A percentile compares a stretch with the other conserved stretches of the same genome.
These are phyloP conservation scores for Palloptera scutellata DNA, from an alignment of 2,888 invertebrate genomes.

Conservation along the genomic window DNA sequence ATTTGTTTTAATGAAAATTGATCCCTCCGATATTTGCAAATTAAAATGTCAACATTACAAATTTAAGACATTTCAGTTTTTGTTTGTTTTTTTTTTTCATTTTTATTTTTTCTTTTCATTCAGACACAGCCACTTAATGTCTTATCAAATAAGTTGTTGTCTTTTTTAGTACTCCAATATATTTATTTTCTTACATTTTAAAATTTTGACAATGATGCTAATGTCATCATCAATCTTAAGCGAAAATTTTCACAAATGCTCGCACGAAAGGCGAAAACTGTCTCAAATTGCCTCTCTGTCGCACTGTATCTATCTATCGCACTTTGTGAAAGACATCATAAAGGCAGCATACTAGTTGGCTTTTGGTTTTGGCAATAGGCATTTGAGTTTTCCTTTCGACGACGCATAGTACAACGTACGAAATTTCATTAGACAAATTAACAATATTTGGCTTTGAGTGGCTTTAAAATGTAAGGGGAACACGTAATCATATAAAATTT, in stretches of 20 bases:
- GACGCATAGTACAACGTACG: constrained; percentile 11
- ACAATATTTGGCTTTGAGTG: constrained; percentile 37
- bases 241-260: constrained; percentile 43
- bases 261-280: constrained; percentile 29
- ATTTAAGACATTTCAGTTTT: constrained; percentile 50
- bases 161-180: constrained; percentile 18
- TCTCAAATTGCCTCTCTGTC: too few species aligned
- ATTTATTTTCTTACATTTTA: constrained; percentile 24
- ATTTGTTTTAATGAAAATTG: constrained; percentile 42
- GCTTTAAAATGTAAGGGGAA: background rate
- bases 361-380: too few species aligned
- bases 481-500: background rate
- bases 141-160: constrained; percentile 40
- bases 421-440: constrained; percentile 59
- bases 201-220: constrained; percentile 60
- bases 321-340: too few species aligned
- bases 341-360: too few species aligned
- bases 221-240: constrained; percentile 63
- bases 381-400: constrained; percentile 25
- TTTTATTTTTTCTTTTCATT: background rate
- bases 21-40: constrained; percentile 52
- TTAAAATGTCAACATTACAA: constrained; percentile 61
- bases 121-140: constrained; percentile 42
- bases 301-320: too few species aligned
- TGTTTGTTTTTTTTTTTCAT: constrained; percentile 14